phyloP scores from a whole-genome alignment of 2,888 invertebrate species.

The Melipona beecheii region DNA sequence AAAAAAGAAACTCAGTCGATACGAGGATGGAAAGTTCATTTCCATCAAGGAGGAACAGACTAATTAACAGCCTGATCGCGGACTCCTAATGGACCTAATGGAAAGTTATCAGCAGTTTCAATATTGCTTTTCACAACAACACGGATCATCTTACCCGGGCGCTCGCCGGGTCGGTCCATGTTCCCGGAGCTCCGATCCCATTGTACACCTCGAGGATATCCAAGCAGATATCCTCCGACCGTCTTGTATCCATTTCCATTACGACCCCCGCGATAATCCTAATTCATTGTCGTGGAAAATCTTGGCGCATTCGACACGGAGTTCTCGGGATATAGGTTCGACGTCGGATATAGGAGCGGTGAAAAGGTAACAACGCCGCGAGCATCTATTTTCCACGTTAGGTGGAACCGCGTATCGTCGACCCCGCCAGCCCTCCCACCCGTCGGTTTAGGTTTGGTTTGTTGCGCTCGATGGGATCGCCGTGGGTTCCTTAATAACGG shows the following conservation, averaged over 20 bases:
- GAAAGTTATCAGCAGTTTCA: not conserved
- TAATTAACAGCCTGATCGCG: not conserved
- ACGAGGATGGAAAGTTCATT: not conserved
- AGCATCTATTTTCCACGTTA: slow-evolving; percentile 11
- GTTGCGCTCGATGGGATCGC: slow-evolving; percentile 59
- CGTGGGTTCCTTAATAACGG: slow-evolving; percentile 67
- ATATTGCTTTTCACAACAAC: not conserved
- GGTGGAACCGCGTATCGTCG: slow-evolving; percentile 45
- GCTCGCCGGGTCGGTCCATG: not conserved
- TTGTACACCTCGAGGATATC: slow-evolving; percentile 32
- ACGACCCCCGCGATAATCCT: slow-evolving; percentile 45
- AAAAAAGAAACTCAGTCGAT: too few relatives aligned
- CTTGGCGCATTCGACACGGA: slow-evolving; percentile 23
- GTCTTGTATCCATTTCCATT: slow-evolving; percentile 50
- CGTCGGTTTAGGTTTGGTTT: slow-evolving; percentile 41
- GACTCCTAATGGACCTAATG: not conserved
- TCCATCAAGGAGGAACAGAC: too few relatives aligned
- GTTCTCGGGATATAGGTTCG: not conserved
- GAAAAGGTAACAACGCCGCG: slow-evolving; percentile 8
- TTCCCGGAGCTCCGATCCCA: not conserved
- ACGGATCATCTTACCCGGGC: not conserved
- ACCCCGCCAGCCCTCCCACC: not conserved
- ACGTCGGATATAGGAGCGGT: not conserved
- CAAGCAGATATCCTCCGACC: not conserved
- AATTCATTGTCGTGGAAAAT: slow-evolving; percentile 58